Evolutionary conservation across 1,140 invertebrate species (phyloP), one percentile per base, ranked within the genome.

Genomic region (Eupeodes corollae): DNA sequence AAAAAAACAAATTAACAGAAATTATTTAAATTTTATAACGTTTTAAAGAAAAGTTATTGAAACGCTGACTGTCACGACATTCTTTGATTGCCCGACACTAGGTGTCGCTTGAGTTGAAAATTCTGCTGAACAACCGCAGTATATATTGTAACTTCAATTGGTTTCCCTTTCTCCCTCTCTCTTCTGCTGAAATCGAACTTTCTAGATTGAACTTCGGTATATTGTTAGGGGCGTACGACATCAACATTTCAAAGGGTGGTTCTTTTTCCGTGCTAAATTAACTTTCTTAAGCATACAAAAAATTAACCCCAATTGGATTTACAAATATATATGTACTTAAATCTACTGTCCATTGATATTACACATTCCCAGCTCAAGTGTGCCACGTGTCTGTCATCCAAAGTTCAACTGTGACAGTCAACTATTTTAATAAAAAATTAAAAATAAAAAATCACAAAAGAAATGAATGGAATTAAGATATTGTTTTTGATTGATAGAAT

Each of bases 251-350:
- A 26, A 8, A 26, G 21, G 3, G 3, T 5, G 21, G 21, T 26
- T 26, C 3, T 26, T 26, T 26, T 26, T 26, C 8, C 21, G 3
- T 3, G 8, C 21, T 5, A 26, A 26, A 26, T 26, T 26, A 26
- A 3, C 21, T 26, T 26, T 26, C 21, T 26, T 26, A 26, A 26
- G 21, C 21, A 5, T 8, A 26, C 40, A 6, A 43, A 30, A 30
- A 43, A 30, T 13, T 42, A 42, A 44, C 47, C 49, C 38, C 15
- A 42, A 37, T 18, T 47, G 39, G 46, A 62, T 59, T 59, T 59
- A 61, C 60, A 51, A 64, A 61, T 64, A 61, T 61, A 58, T 54
- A 64, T 57, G 53, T 60, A 64, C 52, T 59, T 57, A 63, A 64
- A 26, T 26, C 59, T 61, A 64, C 64, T 63, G 59, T 58, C 54